These are phyloP conservation scores for Meleagris gallopavo DNA, from an alignment of 2,113 vertebrate species.

Conservation along the genomic window DNA sequence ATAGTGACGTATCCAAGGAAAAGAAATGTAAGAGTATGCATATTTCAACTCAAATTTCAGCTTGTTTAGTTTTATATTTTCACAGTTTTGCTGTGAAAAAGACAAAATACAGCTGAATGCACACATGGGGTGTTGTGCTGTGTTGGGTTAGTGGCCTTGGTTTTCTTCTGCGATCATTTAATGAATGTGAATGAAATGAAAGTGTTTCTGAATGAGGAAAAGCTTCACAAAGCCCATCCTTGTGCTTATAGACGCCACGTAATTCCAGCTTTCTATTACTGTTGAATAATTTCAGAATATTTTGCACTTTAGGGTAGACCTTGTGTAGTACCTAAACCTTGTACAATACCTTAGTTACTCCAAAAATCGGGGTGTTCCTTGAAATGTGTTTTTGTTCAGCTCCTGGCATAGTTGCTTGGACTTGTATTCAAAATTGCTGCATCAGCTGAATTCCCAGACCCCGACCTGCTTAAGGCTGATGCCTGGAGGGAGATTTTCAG, in stretches of 20 bases:
- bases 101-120: not conserved
- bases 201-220: not conserved
- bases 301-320: not conserved
- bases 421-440: slow-evolving; percentile 56
- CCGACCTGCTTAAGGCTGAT: slow-evolving; percentile 62
- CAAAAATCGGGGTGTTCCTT: slow-evolving; percentile 41
- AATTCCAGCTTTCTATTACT: not conserved
- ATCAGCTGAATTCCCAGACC: slow-evolving; percentile 57
- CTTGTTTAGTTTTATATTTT: not conserved
- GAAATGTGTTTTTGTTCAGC: slow-evolving; percentile 71
- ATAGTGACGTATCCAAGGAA: not conserved
- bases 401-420: slow-evolving; percentile 42
- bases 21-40: not conserved
- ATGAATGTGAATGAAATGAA: not conserved
- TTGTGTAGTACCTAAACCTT: not conserved
- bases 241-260: not conserved
- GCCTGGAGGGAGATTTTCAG: slow-evolving; percentile 13
- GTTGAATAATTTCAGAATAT: not conserved
- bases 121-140: not conserved
- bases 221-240: not conserved
- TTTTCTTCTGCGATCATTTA: not conserved
- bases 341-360: slow-evolving; percentile 26
- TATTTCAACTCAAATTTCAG: not conserved
- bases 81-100: not conserved
- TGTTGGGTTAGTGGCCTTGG: not conserved